Base-by-base conservation (phyloP, 2,797 vertebrate genomes). In the Clarias platycephalus region DNA sequence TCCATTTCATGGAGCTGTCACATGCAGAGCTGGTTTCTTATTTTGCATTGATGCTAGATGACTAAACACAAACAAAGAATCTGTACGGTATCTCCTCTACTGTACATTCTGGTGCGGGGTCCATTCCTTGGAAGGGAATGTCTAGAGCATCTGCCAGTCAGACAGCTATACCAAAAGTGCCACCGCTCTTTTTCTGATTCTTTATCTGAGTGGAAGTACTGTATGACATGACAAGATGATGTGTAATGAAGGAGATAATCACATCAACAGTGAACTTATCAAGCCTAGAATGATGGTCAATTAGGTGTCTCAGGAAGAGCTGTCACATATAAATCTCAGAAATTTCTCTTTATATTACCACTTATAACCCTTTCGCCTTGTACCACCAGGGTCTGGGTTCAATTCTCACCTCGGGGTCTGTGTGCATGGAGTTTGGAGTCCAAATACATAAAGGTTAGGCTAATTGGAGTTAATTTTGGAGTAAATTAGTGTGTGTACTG, bases 111-210 rank as follows among this genome's bases (percentile, higher is more conserved):
- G 76, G 83, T 28, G 66, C 76, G 70, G 31, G 85, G 64, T 26
- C 55, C 53, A 72, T 72, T 80, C 67, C 88, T 88, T 85, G 88
- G 85, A 88, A 88, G 57, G 85, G 87, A 40, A 84, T 71, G 31
- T 92, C 92, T 91, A 88, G 84, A 88, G 90, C 86, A 88, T 88
- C 88, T 91, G 89, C 91, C 92, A 71, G 67, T 94, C 91, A 93
- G 88, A 62, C 77, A 44, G n/a, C 83, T 80, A 68, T 58, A 76
- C 71, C 81, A 76, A 58, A 82, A 87, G 66, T 82, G 83, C 83
- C 81, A 85, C 55, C n/a, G 5, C 68, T 63, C 37, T 71, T 58
- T 77, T 67, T 81, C 57, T 79, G 84, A 86, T 83, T 71, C 66
- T 85, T 80, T 70, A 24, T 87, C 89, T 84, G 86, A 89, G 88